phyloP scores from a whole-genome alignment of 2,113 vertebrate genomes.

The Festucalex cinctus region DNA sequence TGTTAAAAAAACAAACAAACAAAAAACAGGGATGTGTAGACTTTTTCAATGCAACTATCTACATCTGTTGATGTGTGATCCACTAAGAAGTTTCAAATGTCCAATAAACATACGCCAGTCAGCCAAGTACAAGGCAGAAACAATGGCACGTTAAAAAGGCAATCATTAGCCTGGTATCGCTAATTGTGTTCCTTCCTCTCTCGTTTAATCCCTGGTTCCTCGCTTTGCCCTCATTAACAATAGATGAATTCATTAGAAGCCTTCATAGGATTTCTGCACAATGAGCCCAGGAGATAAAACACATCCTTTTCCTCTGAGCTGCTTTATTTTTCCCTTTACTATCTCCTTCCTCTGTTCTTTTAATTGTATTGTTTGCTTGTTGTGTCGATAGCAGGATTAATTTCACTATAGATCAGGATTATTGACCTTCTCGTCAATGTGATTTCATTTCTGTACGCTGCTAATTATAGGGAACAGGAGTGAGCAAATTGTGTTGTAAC shows the following conservation, averaged over 20 bases:
- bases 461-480: conserved; percentile 76
- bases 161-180: conserved; percentile 78
- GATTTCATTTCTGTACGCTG: conserved; percentile 78
- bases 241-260: conserved; percentile 83
- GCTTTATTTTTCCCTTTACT: conserved; percentile 24
- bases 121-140: conserved; percentile 58
- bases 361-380: conserved; percentile 77
- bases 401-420: conserved; percentile 79
- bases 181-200: conserved; percentile 76
- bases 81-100: conserved; percentile 42
- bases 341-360: conserved; percentile 56
- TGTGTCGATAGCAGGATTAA: conserved; percentile 77
- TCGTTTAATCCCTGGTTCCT: conserved; percentile 73
- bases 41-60: not conserved
- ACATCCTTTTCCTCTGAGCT: conserved; percentile 64
- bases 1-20: too few relatives aligned
- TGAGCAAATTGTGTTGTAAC: conserved; percentile 76
- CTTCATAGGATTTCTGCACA: conserved; percentile 77
- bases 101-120: conserved; percentile 59
- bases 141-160: conserved; percentile 66
- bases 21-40: not conserved
- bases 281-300: conserved; percentile 78
- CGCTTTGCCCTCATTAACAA: conserved; percentile 78
- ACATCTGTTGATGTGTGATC: not conserved
- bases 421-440: conserved; percentile 77